Conservation (phyloP, 2,113 vertebrate species). For the Vanacampus margaritifer region DNA sequence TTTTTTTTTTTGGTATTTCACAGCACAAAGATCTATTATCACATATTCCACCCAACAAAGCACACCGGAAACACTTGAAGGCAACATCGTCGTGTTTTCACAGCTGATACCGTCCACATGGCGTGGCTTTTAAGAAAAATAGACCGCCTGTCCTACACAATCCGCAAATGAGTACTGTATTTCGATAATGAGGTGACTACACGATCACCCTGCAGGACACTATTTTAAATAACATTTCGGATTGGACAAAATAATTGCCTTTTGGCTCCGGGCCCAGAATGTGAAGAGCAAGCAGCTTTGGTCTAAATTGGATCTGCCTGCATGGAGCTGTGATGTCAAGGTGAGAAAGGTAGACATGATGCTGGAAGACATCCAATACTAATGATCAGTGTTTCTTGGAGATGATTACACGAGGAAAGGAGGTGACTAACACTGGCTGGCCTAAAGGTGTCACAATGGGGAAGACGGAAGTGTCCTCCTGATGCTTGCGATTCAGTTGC, state of each 20-base stretch:
- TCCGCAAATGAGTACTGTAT: conserved; percentile 39
- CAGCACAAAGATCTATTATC: conserved; percentile 29
- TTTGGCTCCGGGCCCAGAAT: conserved; percentile 23
- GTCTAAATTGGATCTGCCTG: conserved; percentile 34
- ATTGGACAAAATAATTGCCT: conserved; percentile 31
- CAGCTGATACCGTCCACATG: conserved; percentile 15
- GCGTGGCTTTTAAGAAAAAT: conserved; percentile 33
- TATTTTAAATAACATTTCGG: conserved; percentile 40
- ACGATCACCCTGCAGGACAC: conserved; percentile 28
- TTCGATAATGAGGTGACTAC: conserved; percentile 42
- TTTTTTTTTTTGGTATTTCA: conserved; percentile 27
- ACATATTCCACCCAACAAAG: conserved; percentile 29
- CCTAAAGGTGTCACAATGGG: conserved; percentile 33
- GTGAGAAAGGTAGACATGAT: conserved; percentile 43
- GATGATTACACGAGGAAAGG: conserved; percentile 30
- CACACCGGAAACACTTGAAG: conserved; percentile 46
- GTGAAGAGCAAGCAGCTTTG: conserved; percentile 21
- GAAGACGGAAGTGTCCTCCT: conserved; percentile 22
- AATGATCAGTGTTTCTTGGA: conserved; percentile 51
- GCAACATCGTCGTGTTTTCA: conserved; percentile 38
- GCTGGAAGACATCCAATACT: conserved; percentile 39
- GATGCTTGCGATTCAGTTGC: not conserved
- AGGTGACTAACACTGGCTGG: conserved; percentile 26
- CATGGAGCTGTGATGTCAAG: conserved; percentile 43
- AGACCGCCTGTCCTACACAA: conserved; percentile 25